These are phyloP conservation scores for Seriola quinqueradiata DNA, from an alignment of 2,113 vertebrate genomes.

Conservation along the genomic window DNA sequence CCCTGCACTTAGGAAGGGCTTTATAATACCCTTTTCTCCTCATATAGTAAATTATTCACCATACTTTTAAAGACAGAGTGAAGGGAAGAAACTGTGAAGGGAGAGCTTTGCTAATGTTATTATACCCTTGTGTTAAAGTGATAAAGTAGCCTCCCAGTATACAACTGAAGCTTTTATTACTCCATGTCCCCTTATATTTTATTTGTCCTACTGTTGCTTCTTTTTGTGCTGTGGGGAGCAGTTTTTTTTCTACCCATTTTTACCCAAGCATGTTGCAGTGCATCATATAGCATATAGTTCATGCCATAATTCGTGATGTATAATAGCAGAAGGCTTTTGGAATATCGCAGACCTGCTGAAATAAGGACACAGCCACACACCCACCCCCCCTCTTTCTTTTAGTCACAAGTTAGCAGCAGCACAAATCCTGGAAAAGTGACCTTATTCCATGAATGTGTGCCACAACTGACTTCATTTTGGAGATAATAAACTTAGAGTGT, in stretches of 20 bases:
- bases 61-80: conserved; percentile 45
- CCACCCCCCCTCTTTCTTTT: background rate
- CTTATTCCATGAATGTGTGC: conserved; percentile 33
- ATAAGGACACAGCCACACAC: background rate
- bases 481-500: conserved; percentile 58
- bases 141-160: conserved; percentile 22
- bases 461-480: conserved; percentile 57
- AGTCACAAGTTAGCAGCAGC: background rate
- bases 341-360: conserved; percentile 28
- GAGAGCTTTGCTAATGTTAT: conserved; percentile 50
- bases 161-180: conserved; percentile 25
- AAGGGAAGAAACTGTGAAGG: conserved; percentile 7
- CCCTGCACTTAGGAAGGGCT: conserved; percentile 45
- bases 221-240: conserved; percentile 7
- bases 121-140: conserved; percentile 44
- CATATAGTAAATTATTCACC: conserved; percentile 71
- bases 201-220: conserved; percentile 8
- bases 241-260: conserved; percentile 13
- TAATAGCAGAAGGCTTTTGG: background rate
- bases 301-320: conserved; percentile 28
- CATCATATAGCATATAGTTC: conserved; percentile 46
- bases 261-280: conserved; percentile 6
- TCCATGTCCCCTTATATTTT: conserved; percentile 2
- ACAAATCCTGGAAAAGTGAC: conserved; percentile 49
- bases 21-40: conserved; percentile 51